phyloP scores from a whole-genome alignment of 2,888 invertebrate species.

The Acleris literana region DNA sequence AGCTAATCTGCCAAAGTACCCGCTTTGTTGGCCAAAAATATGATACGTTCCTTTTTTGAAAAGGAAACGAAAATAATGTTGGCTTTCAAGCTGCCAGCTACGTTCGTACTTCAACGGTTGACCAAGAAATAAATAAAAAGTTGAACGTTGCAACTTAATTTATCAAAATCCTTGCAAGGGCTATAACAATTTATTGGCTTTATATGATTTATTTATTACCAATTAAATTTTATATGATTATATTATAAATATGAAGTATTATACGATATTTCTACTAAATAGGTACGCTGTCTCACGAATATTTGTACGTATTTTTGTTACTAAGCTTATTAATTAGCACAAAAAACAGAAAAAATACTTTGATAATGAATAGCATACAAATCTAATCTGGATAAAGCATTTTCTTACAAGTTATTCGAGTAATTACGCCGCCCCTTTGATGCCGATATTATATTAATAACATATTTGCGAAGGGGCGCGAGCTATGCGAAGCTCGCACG shows the following conservation, averaged over 20 bases:
- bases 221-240: too few species aligned
- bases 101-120: neutral
- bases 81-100: conserved; percentile 10
- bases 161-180: too few species aligned
- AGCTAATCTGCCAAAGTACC: conserved; percentile 69
- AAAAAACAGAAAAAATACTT: neutral
- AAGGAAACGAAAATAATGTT: conserved; percentile 18
- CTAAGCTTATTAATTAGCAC: too few species aligned
- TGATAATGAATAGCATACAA: conserved; percentile 11
- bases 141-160: too few species aligned
- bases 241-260: too few species aligned
- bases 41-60: conserved; percentile 32
- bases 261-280: too few species aligned
- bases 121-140: neutral
- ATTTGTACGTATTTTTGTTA: too few species aligned
- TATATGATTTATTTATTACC: too few species aligned
- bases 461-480: conserved; percentile 44
- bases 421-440: conserved; percentile 31
- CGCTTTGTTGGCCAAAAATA: conserved; percentile 57
- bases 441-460: conserved; percentile 39
- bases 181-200: too few species aligned
- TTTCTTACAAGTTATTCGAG: conserved; percentile 26
- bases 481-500: conserved; percentile 51
- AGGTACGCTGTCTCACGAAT: too few species aligned
- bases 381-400: conserved; percentile 20